Evolutionary conservation across 2,888 invertebrate genomes (phyloP), one percentile per base, ranked within the genome.

Genomic region (Conomelus anceps): DNA sequence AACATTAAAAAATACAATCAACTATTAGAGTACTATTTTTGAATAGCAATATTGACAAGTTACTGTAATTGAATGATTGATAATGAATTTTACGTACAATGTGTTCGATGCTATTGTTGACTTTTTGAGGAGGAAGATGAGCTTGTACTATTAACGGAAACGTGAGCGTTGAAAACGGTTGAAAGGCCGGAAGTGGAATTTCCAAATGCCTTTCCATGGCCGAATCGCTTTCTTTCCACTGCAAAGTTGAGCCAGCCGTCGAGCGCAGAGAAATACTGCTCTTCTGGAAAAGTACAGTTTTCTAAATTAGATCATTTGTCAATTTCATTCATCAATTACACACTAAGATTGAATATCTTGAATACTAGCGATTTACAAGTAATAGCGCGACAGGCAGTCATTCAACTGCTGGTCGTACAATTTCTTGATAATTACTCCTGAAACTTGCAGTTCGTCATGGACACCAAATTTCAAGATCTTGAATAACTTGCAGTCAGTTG

Each of bases 101-200:
- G 92, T 97, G 97, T 92, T 97, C 96, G 92, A 96, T 95, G 91
- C 94, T 95, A 91, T 95, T 96, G 91, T 96, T 94, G 92, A 95
- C 95, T 92, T 95, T 96, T 91, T 96, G 95, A 23, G 96, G 96
- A 24, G 96, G 96, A 91, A 98, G 93, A 90, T 96, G 96, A 1
- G 97, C 97, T 89, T 97, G 94, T 29, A 97, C 94, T 90, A 94
- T 94, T 20, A 98, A 93, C 0, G 94, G 94, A 89, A 96, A 94
- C 3, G 91, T 88, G 17, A 90, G 91, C 34, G 90, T 89, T n/a
- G 93, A 93, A 0, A 95, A 94, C 0, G 95, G 95, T 91, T 95
- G 94, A 91, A 97, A 97, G 22, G 95, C 93, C 0, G 94, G 93
- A 90, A 96, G 93, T 0, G 94, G 93, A 86, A 96, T 94, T n/a